Conservation (phyloP, 2,113 vertebrate genomes). For the sheep (Ovis aries) region ARS-UI_Ramb_v3.0 NC_056071.1:58598501-58599000, state of each 20-base stretch:
- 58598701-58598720: accelerated
- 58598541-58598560: neutral
- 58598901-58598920: too few relatives aligned
- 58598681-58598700: neutral
- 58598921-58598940: neutral
- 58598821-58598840: neutral
- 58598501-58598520: neutral
- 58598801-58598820: neutral
- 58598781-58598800: neutral
- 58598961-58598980: neutral
- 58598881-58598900: too few relatives aligned
- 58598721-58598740: neutral
- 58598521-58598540: neutral
- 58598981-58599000: neutral
- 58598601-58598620: neutral
- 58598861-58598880: neutral
- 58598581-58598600: accelerated
- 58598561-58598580: neutral
- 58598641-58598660: accelerated
- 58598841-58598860: neutral
- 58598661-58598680: accelerated
- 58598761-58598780: neutral
- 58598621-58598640: accelerated
- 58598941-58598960: accelerated
- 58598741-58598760: neutral